Conservation (phyloP, 2,888 invertebrate species). For the Camptogramma bilineatum region DNA sequence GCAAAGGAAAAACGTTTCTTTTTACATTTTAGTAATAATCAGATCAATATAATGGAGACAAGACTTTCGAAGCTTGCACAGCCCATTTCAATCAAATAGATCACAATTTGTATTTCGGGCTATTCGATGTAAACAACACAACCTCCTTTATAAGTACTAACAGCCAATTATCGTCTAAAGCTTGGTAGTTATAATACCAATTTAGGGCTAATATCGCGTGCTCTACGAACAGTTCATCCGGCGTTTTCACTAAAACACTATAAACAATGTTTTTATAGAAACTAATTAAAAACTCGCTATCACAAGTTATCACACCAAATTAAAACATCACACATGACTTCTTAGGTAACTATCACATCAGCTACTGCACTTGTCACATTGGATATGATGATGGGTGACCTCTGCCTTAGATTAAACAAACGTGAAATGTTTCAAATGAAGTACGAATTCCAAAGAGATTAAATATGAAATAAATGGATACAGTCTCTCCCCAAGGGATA, state of each 20-base stretch:
- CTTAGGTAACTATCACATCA: slow-evolving; percentile 45
- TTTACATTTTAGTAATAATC: no score
- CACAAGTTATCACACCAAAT: slow-evolving; percentile 71
- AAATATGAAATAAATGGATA: neutral
- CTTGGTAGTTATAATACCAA: slow-evolving; percentile 51
- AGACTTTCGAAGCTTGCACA: neutral
- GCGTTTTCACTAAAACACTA: slow-evolving; percentile 64
- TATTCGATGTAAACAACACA: slow-evolving; percentile 4
- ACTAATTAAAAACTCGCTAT: slow-evolving; percentile 64
- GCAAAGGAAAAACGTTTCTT: neutral
- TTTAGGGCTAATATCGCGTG: slow-evolving; percentile 74
- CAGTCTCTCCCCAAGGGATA: neutral
- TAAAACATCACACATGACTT: slow-evolving; percentile 44
- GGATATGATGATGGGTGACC: slow-evolving; percentile 21
- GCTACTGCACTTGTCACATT: slow-evolving; percentile 28
- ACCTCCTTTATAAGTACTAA: slow-evolving; percentile 71
- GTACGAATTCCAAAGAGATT: neutral
- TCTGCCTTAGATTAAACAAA: slow-evolving; percentile 12
- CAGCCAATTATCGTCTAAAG: slow-evolving; percentile 71
- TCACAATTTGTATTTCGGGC: neutral
- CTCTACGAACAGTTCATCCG: slow-evolving; percentile 75
- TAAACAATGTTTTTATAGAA: slow-evolving; percentile 56
- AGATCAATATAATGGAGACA: neutral
- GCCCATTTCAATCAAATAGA: neutral
- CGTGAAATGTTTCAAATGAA: neutral